Conservation (phyloP, 2,888 invertebrate genomes). For the Tetranychus piercei region DNA sequence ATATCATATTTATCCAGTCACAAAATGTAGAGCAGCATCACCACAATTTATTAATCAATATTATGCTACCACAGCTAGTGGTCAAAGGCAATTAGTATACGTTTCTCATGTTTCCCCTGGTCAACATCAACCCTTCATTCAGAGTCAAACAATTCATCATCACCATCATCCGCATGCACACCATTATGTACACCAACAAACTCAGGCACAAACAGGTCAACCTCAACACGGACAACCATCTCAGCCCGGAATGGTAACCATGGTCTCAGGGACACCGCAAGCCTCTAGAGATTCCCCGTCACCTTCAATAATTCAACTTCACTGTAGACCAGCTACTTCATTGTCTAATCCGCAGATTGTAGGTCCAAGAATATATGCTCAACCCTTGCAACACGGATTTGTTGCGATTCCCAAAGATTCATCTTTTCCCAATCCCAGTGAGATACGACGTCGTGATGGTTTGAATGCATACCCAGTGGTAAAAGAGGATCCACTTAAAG, state of each 20-base stretch:
- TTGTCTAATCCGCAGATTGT: background rate
- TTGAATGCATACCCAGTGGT: conserved; percentile 22
- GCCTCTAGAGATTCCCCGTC: background rate
- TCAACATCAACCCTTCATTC: background rate
- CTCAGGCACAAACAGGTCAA: conserved; percentile 25
- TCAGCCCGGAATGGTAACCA: background rate
- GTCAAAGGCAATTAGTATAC: background rate
- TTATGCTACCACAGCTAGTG: background rate
- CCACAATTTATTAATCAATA: conserved; percentile 6
- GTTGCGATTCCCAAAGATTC: conserved; percentile 8
- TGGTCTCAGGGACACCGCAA: background rate
- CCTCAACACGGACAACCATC: conserved; percentile 23
- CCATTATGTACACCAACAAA: background rate
- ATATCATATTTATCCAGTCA: conserved; percentile 5
- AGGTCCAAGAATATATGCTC: conserved; percentile 1
- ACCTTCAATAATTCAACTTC: background rate
- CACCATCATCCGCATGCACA: background rate
- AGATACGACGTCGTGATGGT: conserved; percentile 22
- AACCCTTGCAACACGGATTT: background rate
- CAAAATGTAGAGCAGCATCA: conserved; percentile 1
- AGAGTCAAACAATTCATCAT: background rate
- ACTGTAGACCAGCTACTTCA: background rate
- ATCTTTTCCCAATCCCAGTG: conserved; percentile 22
- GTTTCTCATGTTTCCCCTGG: background rate
- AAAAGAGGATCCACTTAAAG: conserved; percentile 13